Evolutionary conservation across 2,888 invertebrate genomes (phyloP), one percentile per base, ranked within the genome.

Genomic region (Harmothoe impar): DNA sequence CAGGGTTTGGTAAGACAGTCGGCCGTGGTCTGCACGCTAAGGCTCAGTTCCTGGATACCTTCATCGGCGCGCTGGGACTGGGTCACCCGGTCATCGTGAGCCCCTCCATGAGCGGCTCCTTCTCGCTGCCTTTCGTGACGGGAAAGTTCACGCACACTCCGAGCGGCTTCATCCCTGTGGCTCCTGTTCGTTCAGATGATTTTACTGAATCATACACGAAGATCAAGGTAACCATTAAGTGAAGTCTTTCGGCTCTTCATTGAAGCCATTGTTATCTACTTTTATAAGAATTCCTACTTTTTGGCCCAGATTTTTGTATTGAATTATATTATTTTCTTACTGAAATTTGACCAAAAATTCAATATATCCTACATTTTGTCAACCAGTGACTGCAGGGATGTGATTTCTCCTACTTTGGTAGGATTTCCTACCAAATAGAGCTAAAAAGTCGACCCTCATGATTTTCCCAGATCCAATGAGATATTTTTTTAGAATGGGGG

Each of bases 31-130:
- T 43, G 43, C 5, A 43, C 5, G 43, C 3, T 43, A 43, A 43
- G 43, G 43, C 43, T 43, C 43, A 43, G 10, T 92, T 93, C 89
- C 85, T 93, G 89, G 68, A 85, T 0, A 92, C 93, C 0, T 91
- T 96, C 17, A 93, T 96, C 1, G 90, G 92, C 20, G 91, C 91
- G 1, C 91, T 96, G 29, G 91, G 94, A 3, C 90, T 96, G 90
- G 92, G 92, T 0, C 91, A 92, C 23, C 95, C 96, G 7, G 95
- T 96, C 7, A 93, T 96, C 31, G 95, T 96, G 7, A 96, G 96
- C 85, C 96, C 96, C 0, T 96, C 96, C 0, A 96, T 96, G 96
- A 96, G 96, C 93, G 96, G 96, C 3, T 89, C 92, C 5, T 96
- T 94, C 93, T 94, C 96, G 10, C 92, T 96, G 51, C 96, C 96